Conservation (phyloP, 2,113 vertebrate genomes). For the Pseudopipra pipra region DNA sequence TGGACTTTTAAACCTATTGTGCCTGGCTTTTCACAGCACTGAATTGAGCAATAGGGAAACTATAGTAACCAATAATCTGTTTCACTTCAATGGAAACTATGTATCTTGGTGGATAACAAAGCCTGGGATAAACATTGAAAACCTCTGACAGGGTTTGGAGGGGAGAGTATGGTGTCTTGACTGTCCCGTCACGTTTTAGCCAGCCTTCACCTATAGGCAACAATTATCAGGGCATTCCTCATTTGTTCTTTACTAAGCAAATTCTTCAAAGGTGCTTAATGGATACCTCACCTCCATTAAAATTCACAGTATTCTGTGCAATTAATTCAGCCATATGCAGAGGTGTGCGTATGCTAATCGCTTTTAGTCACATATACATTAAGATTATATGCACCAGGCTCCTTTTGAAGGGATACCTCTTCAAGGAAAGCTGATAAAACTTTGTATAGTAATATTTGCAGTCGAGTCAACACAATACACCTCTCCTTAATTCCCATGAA, state of each 20-base stretch:
- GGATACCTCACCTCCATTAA: background rate
- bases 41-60: slow-evolving; percentile 78
- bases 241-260: background rate
- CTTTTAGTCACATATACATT: background rate
- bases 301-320: background rate
- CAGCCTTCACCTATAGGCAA: slow-evolving; percentile 62
- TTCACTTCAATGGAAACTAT: slow-evolving; percentile 82
- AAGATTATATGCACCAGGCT: background rate
- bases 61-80: slow-evolving; percentile 83
- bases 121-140: slow-evolving; percentile 76
- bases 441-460: background rate
- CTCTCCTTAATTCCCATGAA: background rate
- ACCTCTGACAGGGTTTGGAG: slow-evolving; percentile 45
- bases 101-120: slow-evolving; percentile 78
- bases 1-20: slow-evolving; percentile 71
- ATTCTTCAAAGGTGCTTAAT: background rate
- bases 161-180: slow-evolving; percentile 26
- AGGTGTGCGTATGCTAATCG: background rate
- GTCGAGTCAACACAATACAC: background rate
- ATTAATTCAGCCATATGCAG: background rate
- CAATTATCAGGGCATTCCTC: slow-evolving; percentile 6
- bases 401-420: background rate
- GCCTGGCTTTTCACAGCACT: slow-evolving; percentile 58
- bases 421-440: background rate
- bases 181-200: slow-evolving; percentile 58